A percentile compares a stretch with the other conserved stretches of the same genome.
These are phyloP conservation scores for Seriola rivoliana DNA, from an alignment of 2,113 vertebrate genomes.

Conservation along the genomic window DNA sequence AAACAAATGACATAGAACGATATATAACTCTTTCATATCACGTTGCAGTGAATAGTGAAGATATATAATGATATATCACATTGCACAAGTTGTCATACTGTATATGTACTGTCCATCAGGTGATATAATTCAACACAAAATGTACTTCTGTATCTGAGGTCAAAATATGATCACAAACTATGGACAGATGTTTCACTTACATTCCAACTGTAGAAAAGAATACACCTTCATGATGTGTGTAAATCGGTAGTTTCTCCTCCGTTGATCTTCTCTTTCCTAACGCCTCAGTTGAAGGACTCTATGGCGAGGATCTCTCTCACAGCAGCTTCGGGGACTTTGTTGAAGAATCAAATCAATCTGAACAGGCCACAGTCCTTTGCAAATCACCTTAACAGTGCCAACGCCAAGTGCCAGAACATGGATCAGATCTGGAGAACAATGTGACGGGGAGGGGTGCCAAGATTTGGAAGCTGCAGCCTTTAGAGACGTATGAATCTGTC, in stretches of 20 bases:
- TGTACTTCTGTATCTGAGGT: conserved; percentile 67
- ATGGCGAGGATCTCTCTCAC: conserved; percentile 20
- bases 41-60: conserved; percentile 76
- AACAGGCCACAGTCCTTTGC: conserved; percentile 48
- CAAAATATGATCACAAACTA: conserved; percentile 62
- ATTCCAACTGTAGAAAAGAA: conserved; percentile 74
- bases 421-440: conserved; percentile 57
- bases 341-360: conserved; percentile 65
- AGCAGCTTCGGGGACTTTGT: conserved; percentile 46
- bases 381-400: conserved; percentile 52
- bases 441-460: conserved; percentile 40
- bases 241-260: conserved; percentile 15
- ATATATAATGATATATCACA: conserved; percentile 81
- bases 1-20: conserved; percentile 80
- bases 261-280: conserved; percentile 20
- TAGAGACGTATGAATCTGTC: conserved; percentile 49
- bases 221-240: conserved; percentile 40
- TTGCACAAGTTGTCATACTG: conserved; percentile 79
- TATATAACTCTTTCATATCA: conserved; percentile 76
- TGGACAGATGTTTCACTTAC: conserved; percentile 70
- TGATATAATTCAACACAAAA: conserved; percentile 73
- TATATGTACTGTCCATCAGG: conserved; percentile 73
- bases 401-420: conserved; percentile 55
- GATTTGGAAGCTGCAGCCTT: conserved; percentile 47
- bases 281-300: conserved; percentile 30